phyloP scores from a whole-genome alignment of 2,113 vertebrate species.

The Corythornis madagascariensis region DNA sequence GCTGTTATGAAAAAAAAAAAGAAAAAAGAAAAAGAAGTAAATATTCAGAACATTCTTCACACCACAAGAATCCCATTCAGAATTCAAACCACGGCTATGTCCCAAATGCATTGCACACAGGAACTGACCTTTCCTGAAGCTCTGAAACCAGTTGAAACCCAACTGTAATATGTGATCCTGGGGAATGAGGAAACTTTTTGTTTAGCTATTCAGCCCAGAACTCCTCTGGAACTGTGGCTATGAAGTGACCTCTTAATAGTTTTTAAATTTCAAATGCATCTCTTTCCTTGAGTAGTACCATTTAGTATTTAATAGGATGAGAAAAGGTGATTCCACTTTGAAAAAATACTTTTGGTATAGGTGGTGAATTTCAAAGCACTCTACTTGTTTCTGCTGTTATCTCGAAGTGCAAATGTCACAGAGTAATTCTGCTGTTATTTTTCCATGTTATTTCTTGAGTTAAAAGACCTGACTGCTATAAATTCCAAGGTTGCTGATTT shows the following conservation, averaged over 20 bases:
- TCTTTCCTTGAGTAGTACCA: background rate
- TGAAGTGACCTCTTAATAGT: background rate
- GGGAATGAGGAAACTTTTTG: background rate
- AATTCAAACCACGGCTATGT: background rate
- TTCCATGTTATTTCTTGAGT: background rate
- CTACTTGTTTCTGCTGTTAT: conserved; percentile 8
- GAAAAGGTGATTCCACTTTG: conserved; percentile 19
- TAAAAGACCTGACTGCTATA: conserved; percentile 29
- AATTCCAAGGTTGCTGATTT: conserved; percentile 53
- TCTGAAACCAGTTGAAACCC: background rate
- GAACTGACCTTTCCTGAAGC: background rate
- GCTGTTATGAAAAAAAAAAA: background rate
- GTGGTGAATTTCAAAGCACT: conserved; percentile 41
- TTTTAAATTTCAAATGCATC: background rate
- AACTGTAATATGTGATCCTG: background rate
- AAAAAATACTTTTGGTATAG: background rate
- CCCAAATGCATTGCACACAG: background rate
- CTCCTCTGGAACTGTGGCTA: background rate
- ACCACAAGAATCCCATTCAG: conserved; percentile 4
- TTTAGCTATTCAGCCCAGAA: conserved; percentile 8
- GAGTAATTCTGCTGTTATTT: conserved; percentile 57
- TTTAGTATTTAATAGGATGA: conserved; percentile 22
- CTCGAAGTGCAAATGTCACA: conserved; percentile 8
- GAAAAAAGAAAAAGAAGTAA: background rate
- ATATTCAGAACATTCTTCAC: conserved; percentile 22